Evolutionary conservation across 2,797 vertebrate genomes (phyloP), one percentile per base, ranked within the genome.

Genomic region (Tapera naevia): DNA sequence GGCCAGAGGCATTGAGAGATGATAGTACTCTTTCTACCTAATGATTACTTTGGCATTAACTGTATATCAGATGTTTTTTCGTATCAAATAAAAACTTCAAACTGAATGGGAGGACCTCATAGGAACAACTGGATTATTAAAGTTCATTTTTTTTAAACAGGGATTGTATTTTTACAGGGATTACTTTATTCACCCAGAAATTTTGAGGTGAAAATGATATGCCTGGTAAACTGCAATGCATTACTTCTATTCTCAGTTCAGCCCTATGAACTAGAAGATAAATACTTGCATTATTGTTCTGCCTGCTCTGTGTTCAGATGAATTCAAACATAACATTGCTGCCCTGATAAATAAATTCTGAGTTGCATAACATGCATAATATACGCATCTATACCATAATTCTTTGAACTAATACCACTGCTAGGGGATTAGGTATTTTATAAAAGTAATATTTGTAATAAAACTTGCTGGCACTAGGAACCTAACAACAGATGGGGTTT

Each of bases 361-460:
- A 95, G 72, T 91, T 88, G 60, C 71, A 92, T 96, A 95, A 93
- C 13, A 9, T 78, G 72, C 90, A 89, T 92, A 88, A 96, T 87
- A 93, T 50, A 82, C 58, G 93, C 82, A 85, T 92, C 74, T 85
- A 54, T 93, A 90, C 91, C 65, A 92, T 96, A 92, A 86, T 80
- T 88, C 60, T 93, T 94, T 86, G 83, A 91, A 86, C 45, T 90
- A 76, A 86, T 83, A 80, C 56, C 4, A 9, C 90, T 92, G 58
- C 51, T 80, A 76, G 81, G 60, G 50, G 48, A 91, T 92, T 93
- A 74, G 83, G 64, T 86, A 48, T 95, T 95, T 87, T 92, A 92
- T 96, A 97, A 91, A 97, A 92, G 88, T 56, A 94, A 48, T 70
- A 82, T 85, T 80, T 69, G 37, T 86, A 95, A 75, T 87, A 94